These are phyloP conservation scores for Brachylomia viminalis DNA, from an alignment of 2,888 invertebrate species.

Conservation along the genomic window DNA sequence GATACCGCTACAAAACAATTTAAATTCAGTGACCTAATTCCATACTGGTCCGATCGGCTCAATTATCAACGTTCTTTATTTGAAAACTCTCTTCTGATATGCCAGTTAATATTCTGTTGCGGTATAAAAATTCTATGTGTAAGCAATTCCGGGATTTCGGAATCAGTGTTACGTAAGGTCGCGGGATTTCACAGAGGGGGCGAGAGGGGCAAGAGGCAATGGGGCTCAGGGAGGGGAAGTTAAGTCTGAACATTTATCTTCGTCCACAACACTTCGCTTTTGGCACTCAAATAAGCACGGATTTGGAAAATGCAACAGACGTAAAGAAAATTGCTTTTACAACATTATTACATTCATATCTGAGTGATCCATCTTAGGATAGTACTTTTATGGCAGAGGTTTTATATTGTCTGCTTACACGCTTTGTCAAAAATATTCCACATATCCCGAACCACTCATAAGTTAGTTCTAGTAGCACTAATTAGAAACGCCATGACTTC, in stretches of 20 bases:
- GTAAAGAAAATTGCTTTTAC: constrained; percentile 35
- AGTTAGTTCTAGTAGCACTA: too few species aligned
- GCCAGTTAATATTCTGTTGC: constrained; percentile 27
- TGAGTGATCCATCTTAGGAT: constrained; percentile 22
- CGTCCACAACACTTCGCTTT: constrained; percentile 55
- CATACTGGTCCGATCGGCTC: constrained; percentile 7
- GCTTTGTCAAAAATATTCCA: background rate
- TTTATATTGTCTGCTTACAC: background rate
- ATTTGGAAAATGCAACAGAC: constrained; percentile 60
- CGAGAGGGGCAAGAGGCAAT: background rate
- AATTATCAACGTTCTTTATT: constrained; percentile 25
- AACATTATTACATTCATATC: constrained; percentile 38
- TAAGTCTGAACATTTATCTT: constrained; percentile 56
- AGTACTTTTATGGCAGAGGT: background rate
- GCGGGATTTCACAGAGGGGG: background rate
- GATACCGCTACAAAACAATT: too few species aligned
- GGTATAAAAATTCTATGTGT: constrained; percentile 41
- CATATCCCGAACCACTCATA: background rate
- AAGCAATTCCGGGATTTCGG: constrained; percentile 48
- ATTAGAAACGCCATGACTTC: too few species aligned
- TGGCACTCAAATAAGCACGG: constrained; percentile 56
- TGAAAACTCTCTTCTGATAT: constrained; percentile 28
- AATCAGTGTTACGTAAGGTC: constrained; percentile 49
- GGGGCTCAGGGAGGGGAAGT: too few species aligned
- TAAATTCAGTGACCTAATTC: constrained; percentile 17